phyloP scores from a whole-genome alignment of 2,888 invertebrate genomes.

The Carterocephalus palaemon region DNA sequence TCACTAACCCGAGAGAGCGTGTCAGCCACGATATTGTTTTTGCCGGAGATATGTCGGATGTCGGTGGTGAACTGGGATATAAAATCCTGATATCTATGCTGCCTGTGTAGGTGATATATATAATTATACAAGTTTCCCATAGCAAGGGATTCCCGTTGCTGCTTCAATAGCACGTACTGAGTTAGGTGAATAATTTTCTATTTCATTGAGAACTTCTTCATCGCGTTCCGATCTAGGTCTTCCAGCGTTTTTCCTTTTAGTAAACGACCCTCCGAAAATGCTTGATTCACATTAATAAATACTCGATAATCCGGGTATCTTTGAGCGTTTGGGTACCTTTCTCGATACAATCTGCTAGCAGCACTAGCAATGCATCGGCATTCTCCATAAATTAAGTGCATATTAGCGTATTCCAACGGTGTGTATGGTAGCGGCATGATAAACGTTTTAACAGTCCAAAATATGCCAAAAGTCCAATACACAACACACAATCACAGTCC shows the following conservation, averaged over 20 bases:
- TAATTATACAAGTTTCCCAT: too few relatives aligned
- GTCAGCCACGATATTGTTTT: conserved; percentile 4
- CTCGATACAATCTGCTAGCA: conserved; percentile 14
- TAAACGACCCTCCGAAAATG: conserved; percentile 24
- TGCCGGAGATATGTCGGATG: not conserved
- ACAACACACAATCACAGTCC: conserved; percentile 10
- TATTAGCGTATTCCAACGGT: conserved; percentile 19
- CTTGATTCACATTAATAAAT: conserved; percentile 23
- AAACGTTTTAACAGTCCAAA: conserved; percentile 17
- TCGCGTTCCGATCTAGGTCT: conserved; percentile 28
- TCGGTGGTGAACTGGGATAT: conserved; percentile 1
- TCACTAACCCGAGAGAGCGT: conserved; percentile 5
- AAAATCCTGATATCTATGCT: too few relatives aligned
- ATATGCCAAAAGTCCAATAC: conserved; percentile 3
- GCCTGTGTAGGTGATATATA: too few relatives aligned
- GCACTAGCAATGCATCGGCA: conserved; percentile 17
- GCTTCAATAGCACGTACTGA: conserved; percentile 29
- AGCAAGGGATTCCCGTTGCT: conserved; percentile 29
- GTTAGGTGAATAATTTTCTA: conserved; percentile 20
- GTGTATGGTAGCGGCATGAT: conserved; percentile 24
- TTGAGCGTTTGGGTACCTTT: conserved; percentile 17
- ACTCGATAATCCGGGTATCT: conserved; percentile 25
- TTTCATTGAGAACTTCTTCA: conserved; percentile 29
- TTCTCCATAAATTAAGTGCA: conserved; percentile 24
- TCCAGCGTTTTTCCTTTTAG: conserved; percentile 27